Evolutionary conservation across 2,113 vertebrate species (phyloP).

Genomic region (Haemorhous mexicanus): DNA sequence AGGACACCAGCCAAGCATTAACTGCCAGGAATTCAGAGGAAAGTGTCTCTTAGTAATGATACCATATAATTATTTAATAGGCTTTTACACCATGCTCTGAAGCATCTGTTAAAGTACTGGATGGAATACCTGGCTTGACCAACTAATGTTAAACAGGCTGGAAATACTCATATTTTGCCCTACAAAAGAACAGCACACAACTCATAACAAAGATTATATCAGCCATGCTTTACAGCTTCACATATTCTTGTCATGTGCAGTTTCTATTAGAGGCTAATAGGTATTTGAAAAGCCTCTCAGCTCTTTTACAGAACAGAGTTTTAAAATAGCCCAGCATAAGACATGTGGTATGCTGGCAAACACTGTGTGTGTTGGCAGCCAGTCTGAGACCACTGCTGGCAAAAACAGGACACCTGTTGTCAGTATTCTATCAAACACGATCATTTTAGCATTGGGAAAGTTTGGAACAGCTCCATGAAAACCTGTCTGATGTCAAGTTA

Average conservation of each 20-base stretch:
- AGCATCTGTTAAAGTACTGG: not conserved
- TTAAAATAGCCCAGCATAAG: constrained; percentile 52
- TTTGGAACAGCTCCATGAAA: constrained; percentile 2
- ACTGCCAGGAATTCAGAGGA: not conserved
- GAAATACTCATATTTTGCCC: not conserved
- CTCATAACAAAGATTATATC: not conserved
- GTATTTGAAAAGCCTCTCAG: not conserved
- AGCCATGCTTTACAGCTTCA: not conserved
- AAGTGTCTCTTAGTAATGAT: not conserved
- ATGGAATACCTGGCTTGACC: not conserved
- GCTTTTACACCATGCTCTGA: not conserved
- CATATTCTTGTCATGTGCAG: not conserved
- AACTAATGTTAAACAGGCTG: not conserved
- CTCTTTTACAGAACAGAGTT: not conserved
- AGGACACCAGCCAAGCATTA: not conserved
- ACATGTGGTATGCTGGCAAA: constrained; percentile 28
- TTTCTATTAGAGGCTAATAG: not conserved
- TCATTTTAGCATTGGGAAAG: not conserved
- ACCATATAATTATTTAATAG: not conserved
- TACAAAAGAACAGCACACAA: not conserved
- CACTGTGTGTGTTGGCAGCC: not conserved
- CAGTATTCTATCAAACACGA: not conserved
- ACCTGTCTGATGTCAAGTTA: not conserved
- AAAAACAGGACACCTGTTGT: constrained; percentile 42
- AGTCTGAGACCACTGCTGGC: constrained; percentile 22